Conservation (phyloP, 2,888 invertebrate genomes). For the Aricia artaxerxes region DNA sequence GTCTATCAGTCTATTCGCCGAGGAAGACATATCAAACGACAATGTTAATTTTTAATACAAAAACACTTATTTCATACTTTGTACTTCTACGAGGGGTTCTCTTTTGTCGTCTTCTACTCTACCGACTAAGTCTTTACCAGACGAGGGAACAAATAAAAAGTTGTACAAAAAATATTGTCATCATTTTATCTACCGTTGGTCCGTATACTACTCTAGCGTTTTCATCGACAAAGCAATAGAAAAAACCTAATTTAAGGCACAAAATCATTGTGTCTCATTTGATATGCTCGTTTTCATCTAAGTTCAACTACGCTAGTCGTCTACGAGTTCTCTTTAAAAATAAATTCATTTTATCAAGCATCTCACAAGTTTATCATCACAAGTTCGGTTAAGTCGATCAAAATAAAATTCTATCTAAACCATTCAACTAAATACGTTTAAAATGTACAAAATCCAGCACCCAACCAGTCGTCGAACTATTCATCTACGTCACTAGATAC, state of each 20-base stretch:
- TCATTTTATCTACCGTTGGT: slow-evolving; percentile 70
- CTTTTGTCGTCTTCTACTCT: slow-evolving; percentile 53
- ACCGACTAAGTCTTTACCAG: slow-evolving; percentile 58
- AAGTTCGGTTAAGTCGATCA: slow-evolving; percentile 43
- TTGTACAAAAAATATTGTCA: slow-evolving; percentile 74
- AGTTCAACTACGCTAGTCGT: slow-evolving; percentile 58
- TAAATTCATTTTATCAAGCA: slow-evolving; percentile 50
- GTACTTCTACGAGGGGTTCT: slow-evolving; percentile 68
- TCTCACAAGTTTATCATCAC: slow-evolving; percentile 50
- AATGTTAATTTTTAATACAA: slow-evolving; percentile 48
- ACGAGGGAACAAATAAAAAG: slow-evolving; percentile 63
- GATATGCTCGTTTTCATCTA: slow-evolving; percentile 62
- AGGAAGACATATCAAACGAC: slow-evolving; percentile 65
- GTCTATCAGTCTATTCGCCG: slow-evolving; percentile 70
- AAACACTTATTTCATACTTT: slow-evolving; percentile 68
- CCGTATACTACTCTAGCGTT: slow-evolving; percentile 62
- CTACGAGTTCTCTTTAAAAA: slow-evolving; percentile 59
- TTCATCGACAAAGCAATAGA: slow-evolving; percentile 50
- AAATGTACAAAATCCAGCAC: slow-evolving; percentile 63
- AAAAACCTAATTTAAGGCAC: slow-evolving; percentile 69
- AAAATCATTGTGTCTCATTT: slow-evolving; percentile 69
- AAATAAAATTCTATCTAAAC: slow-evolving; percentile 47
- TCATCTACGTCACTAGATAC: slow-evolving; percentile 66
- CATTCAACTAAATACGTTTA: slow-evolving; percentile 53
- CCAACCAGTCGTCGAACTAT: slow-evolving; percentile 59